Percentiles rank a stretch among this genome's conserved stretches.
These are phyloP conservation scores for Lethocerus indicus DNA, from an alignment of 1,140 invertebrate genomes.

Conservation along the genomic window DNA sequence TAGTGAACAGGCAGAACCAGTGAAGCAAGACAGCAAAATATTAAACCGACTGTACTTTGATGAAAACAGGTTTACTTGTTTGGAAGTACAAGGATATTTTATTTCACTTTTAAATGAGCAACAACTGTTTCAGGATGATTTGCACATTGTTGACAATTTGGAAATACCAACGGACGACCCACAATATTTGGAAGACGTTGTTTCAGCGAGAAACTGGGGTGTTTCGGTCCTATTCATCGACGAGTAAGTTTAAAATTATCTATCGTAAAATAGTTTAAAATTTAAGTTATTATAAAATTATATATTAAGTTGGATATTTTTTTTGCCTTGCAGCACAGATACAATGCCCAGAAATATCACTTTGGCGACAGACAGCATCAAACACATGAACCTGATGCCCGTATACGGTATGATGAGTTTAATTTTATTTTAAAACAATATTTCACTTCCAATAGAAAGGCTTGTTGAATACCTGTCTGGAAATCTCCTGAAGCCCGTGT, in stretches of 20 bases:
- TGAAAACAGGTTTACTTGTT: neutral
- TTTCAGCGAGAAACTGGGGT: slow-evolving; percentile 79
- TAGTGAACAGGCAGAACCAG: neutral
- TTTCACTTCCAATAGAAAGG: neutral
- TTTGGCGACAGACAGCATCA: slow-evolving; percentile 52
- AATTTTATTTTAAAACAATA: neutral
- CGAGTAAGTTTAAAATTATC: slow-evolving; percentile 39
- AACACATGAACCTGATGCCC: slow-evolving; percentile 88
- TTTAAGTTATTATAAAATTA: neutral
- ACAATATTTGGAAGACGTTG: slow-evolving; percentile 59
- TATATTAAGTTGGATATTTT: neutral
- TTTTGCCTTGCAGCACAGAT: slow-evolving; percentile 47
- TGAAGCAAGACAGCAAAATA: neutral
- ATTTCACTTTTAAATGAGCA: neutral
- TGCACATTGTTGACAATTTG: slow-evolving; percentile 77
- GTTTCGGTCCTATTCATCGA: slow-evolving; percentile 90
- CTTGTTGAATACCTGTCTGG: neutral
- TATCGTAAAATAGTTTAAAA: neutral
- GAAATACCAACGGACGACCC: slow-evolving; percentile 72
- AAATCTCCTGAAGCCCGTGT: too few species aligned
- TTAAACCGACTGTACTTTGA: too few species aligned
- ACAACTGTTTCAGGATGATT: slow-evolving; percentile 48
- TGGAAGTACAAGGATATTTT: neutral
- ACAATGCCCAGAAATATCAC: slow-evolving; percentile 76
- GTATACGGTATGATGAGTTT: slow-evolving; percentile 64